Base-by-base conservation (phyloP, 2,888 invertebrate species). In the Agapostemon virescens region DNA sequence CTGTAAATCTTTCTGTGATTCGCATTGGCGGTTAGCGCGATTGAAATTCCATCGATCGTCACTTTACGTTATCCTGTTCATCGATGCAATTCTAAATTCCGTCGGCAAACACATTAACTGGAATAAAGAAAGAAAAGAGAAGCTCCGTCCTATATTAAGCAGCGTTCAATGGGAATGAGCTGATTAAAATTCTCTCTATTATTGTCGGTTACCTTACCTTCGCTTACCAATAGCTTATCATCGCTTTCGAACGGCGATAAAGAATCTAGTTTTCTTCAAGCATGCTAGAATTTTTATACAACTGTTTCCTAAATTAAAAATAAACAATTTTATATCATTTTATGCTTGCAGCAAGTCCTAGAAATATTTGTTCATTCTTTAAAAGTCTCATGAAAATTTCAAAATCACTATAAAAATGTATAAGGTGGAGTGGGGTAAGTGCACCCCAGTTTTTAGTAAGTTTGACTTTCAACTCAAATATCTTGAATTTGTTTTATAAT, bases 11-110 rank as follows among this genome's bases (percentile, higher is more conserved):
- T 49, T 49, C 68, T 33, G 52, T 9, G 63, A 69, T 23, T 17
- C 23, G 30, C 38, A 13, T 36, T 23, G 20, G 20, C 11, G 5
- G n/a, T 0, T n/a, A 33, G 1, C 36, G n/a, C n/a, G 63, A 63
- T 36, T 63, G 63, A 63, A 63, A n/a, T n/a, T 63, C 11, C 9
- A 36, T 63, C 33, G 58, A 61, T 63, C 33, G 33, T 63, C n/a
- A 5, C 11, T n/a, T 49, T n/a, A n/a, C 11, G n/a, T 49, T 49
- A n/a, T 49, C 3, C 30, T 9, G 30, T 26, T 20, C 58, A 7
- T 20, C 30, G 58, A 17, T 33, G 3, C 49, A 9, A 49, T 49
- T 26, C 30, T 0, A 30, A 26, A 17, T 17, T 58, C 20, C 58
- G 17, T 20, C 58, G 58, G 13, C 20, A 45, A 49, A 55, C 55